Base-by-base conservation (phyloP, 2,113 vertebrate species). In the Marcusenius ussheri region DNA sequence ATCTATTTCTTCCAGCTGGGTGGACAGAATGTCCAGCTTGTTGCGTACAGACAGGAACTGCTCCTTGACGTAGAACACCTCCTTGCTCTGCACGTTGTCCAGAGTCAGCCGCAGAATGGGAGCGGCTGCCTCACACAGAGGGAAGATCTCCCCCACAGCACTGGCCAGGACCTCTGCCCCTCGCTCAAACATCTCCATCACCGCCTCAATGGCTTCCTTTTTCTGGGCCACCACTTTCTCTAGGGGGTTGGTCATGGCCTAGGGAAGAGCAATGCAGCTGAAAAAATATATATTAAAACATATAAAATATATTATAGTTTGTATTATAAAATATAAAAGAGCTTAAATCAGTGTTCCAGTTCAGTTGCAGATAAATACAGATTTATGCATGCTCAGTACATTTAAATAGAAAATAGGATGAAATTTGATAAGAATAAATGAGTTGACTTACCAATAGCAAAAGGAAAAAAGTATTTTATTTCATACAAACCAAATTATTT, bases 21-120 rank as follows among this genome's bases (percentile, higher is more conserved):
- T 27, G 3, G 95, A 96, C 45, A 97, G 92, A 13, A 95, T 90
- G 5, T 97, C 95, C 0, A 97, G 91, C 50, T 93, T 94, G 92
- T 93, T 95, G 42, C 92, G 91, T 84, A 96, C 95, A 0, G 91
- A 90, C 88, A 95, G 90, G 91, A 96, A 97, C 66, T 96, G 95
- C 91, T 96, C 95, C 89, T 96, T 97, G 50, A 96, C 95, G 15
- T 95, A 96, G 87, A 93, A 93, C 1, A 97, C 93, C 91, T 97
- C 96, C 90, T 95, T 96, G 92, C 96, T 96, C 2, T 95, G 94
- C 45, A 95, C 93, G 0, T 96, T 96, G 91, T 96, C 94, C 50
- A 96, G 89, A 17, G 93, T 95, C 87, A 97, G 93, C 21, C 93
- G 93, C 5, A 97, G 92, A 0, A 96, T 94, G 0, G 96, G 95